Evolutionary conservation across 2,888 invertebrate genomes (phyloP).

Genomic region (Sesia bembeciformis): DNA sequence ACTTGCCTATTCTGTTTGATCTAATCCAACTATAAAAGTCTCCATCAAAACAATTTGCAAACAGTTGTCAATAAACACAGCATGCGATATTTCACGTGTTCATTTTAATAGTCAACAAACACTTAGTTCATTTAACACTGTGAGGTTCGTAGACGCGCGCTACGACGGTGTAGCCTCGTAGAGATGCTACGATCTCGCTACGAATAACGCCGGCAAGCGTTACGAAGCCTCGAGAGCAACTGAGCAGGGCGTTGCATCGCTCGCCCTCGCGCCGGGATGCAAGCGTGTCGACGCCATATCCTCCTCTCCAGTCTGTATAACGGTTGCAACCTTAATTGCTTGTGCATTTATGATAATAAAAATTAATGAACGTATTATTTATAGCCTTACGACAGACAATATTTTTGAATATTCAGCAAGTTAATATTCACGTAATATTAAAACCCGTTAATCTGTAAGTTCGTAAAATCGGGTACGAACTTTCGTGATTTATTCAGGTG

Average conservation of each 20-base stretch:
- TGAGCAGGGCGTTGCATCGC: conserved; percentile 23
- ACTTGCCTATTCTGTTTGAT: conserved; percentile 1
- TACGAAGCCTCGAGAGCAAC: conserved; percentile 37
- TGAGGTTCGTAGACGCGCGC: conserved; percentile 13
- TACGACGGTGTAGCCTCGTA: conserved; percentile 15
- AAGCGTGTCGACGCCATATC: conserved; percentile 17
- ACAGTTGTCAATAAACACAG: not conserved
- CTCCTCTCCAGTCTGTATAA: conserved; percentile 23
- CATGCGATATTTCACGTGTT: conserved; percentile 5
- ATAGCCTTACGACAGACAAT: not conserved
- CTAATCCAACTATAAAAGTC: not conserved
- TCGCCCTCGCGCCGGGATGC: conserved; percentile 31
- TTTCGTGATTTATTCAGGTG: not conserved
- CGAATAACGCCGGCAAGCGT: conserved; percentile 24
- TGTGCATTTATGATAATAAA: conserved; percentile 14
- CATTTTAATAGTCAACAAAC: conserved; percentile 7
- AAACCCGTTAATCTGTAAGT: not conserved
- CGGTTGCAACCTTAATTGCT: conserved; percentile 19
- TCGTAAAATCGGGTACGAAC: not conserved
- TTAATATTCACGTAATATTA: not conserved
- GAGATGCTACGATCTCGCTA: conserved; percentile 5
- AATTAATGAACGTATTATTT: not conserved
- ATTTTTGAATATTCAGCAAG: not conserved
- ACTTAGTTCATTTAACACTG: conserved; percentile 2
- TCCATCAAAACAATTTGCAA: not conserved